Evolutionary conservation across 2,888 invertebrate genomes (phyloP).

Genomic region (Allolobophora icterica): DNA sequence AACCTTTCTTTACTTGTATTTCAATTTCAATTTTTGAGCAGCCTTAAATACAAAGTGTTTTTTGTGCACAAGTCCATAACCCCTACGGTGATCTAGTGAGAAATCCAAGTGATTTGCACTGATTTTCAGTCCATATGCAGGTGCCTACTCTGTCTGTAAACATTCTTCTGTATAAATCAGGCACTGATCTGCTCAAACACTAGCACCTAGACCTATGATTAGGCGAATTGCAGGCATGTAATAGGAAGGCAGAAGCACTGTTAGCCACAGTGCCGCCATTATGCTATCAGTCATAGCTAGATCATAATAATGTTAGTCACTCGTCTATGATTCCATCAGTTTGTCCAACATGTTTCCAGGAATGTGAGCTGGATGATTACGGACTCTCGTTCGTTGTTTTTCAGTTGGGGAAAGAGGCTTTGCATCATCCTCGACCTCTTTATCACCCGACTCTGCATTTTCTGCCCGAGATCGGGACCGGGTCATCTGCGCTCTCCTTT

Average conservation of each 20-base stretch:
- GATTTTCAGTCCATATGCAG: background rate
- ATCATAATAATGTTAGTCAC: background rate
- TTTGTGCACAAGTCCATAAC: background rate
- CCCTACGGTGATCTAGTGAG: background rate
- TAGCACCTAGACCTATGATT: background rate
- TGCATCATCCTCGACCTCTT: background rate
- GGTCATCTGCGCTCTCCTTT: background rate
- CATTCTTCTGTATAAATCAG: too few species aligned
- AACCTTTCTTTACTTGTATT: background rate
- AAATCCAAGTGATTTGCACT: background rate
- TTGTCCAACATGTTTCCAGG: background rate
- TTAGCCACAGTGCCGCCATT: background rate
- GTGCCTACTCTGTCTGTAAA: too few species aligned
- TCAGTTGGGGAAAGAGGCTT: background rate
- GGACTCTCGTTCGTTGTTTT: background rate
- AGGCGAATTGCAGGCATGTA: background rate
- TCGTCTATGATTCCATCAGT: constrained; percentile 23
- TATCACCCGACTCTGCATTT: background rate
- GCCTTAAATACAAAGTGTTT: background rate
- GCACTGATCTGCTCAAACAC: background rate
- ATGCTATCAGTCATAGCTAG: background rate
- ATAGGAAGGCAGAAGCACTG: background rate
- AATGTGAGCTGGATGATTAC: constrained; percentile 14
- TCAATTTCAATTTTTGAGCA: background rate
- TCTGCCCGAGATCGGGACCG: background rate